These are phyloP conservation scores for Ooceraea biroi DNA, from an alignment of 1,140 invertebrate genomes.

Conservation along the genomic window DNA sequence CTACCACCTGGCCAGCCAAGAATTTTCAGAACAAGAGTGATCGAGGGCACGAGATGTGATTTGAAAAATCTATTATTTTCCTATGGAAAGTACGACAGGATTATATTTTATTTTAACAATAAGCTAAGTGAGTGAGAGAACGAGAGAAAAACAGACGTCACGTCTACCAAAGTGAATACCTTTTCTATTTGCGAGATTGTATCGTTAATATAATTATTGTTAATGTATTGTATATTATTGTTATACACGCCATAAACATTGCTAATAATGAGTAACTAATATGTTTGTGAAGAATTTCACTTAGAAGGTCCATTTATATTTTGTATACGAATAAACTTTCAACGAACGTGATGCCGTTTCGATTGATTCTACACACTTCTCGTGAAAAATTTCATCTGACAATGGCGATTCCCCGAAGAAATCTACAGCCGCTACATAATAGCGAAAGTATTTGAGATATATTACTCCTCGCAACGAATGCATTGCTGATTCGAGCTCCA, in stretches of 20 bases:
- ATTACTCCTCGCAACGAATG: background rate
- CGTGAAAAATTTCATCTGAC: background rate
- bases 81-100: conserved; percentile 38
- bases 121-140: background rate
- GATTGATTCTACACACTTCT: background rate
- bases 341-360: background rate
- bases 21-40: conserved; percentile 82
- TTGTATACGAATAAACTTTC: conserved; percentile 33
- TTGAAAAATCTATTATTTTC: conserved; percentile 62
- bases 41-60: background rate
- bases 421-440: background rate
- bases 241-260: background rate
- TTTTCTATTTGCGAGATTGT: conserved; percentile 18
- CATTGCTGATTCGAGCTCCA: background rate
- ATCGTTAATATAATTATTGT: conserved; percentile 22
- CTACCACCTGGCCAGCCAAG: conserved; percentile 89
- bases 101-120: conserved; percentile 24
- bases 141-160: background rate
- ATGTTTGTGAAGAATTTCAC: background rate
- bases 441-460: conserved; percentile 11
- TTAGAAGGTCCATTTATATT: background rate
- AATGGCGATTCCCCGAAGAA: background rate
- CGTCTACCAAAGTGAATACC: conserved; percentile 12
- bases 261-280: conserved; percentile 5
- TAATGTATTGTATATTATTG: background rate